Base-by-base conservation (phyloP, 2,113 vertebrate genomes). In the Dicrurus megarhynchus region DNA sequence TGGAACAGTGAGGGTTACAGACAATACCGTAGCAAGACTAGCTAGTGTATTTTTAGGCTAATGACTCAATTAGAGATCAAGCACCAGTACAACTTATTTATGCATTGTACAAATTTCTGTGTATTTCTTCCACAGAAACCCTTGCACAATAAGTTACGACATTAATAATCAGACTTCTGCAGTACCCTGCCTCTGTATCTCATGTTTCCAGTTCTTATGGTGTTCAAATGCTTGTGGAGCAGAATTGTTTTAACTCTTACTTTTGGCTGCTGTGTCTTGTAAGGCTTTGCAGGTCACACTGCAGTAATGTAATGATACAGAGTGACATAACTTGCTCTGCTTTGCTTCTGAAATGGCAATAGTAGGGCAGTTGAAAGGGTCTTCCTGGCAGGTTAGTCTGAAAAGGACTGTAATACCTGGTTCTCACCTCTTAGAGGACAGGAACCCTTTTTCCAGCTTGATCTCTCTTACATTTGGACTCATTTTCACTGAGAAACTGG, bases 1-100 rank as follows among this genome's bases (percentile, higher is more conserved):
- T 95, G 71, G 96, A 89, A 94, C 90, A 95, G 78, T 73, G 61
- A 96, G 93, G 63, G 93, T 96, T 97, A 92, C 89, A 81, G 61
- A 90, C 81, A 93, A 82, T 95, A 57, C 91, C 95, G 77, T 77
- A 83, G 78, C 73, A 88, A 95, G 90, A 92, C 89, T 68, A 92
- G 73, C 39, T 71, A 57, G 57, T 71, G 37, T 98, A 97, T 98
- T 98, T 97, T 97, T 97, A 97, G 94, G 63, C 33, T 61, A 87
- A 84, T 97, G 96, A 96, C 88, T 95, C 93, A 93, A 90, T 64
- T 52, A 47, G 52, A 88, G 52, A 94, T 91, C 87, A 93, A 94
- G 75, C 86, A 89, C 73, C 77, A 86, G 80, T 75, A 90, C 76
- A 96, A 41, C 87, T 87, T 83, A 73, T 93, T 90, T 96, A 91